Evolutionary conservation across 1,140 invertebrate species (phyloP), one percentile per base, ranked within the genome.

Genomic region (Scylla paramamosain): DNA sequence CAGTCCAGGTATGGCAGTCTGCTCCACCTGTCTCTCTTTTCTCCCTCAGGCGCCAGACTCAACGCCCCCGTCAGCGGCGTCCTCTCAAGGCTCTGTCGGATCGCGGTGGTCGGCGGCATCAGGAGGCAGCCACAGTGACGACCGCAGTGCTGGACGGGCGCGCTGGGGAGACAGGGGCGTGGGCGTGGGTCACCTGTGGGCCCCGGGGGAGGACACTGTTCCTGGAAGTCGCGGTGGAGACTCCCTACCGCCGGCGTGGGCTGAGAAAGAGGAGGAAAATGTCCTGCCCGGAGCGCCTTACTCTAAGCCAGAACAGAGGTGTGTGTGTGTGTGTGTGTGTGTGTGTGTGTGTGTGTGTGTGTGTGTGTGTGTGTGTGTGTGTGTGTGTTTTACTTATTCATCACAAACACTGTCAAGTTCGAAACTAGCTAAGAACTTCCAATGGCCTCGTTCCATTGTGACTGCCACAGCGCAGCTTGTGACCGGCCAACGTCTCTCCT

Each of bases 111-210:
- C 93, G 8, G 48, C 48, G 16, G 4, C 39, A 2, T n/a, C 39
- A 16, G 16, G 32, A 0, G 67, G 32, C n/a, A 28, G 4, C n/a
- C 28, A 77, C 28, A 20, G 52, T 20, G 89, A 91, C 67, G 77
- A 91, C 59, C 89, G 77, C 0, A 45, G 89, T n/a, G 89, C 67
- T 7, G 94, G 93, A 3, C 31, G 94, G 39, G 94, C 94, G 4
- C 59, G 89, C 20, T 95, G 94, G 94, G 94, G 94, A 6, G 94
- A 95, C 94, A 29, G 94, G 45, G 94, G 94, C n/a, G 94, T 95
- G 77, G 94, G 94, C 29, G 88, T 95, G 6, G 94, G 94, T 32
- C 94, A 91, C 45, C 90, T 95, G 45, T 95, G 94, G 94, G 89
- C 94, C 6, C 89, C 88, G 0, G 94, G 94, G 20, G 94, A 95